Percentiles rank a stretch among this genome's conserved stretches.
phyloP scores from a whole-genome alignment of 2,797 vertebrate genomes.

The Alcedo atthis region DNA sequence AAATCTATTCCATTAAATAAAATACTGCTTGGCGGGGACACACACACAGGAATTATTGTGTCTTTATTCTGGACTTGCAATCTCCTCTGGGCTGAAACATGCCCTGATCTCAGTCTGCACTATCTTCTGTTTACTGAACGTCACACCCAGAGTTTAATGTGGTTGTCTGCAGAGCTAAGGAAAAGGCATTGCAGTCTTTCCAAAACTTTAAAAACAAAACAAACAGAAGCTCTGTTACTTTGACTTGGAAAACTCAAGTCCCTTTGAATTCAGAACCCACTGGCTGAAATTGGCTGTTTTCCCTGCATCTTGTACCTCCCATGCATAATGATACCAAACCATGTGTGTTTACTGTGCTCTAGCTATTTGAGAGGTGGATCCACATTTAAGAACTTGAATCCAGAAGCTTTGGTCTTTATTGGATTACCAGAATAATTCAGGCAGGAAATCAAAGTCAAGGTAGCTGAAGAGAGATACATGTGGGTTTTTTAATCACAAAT shows the following conservation, averaged over 20 bases:
- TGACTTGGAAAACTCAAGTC: not conserved
- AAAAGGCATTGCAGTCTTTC: conserved; percentile 23
- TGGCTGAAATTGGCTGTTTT: conserved; percentile 31
- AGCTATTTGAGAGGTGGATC: not conserved
- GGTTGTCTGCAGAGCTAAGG: conserved; percentile 26
- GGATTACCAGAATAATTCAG: conserved; percentile 31
- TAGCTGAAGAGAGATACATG: not conserved
- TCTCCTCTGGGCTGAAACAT: not conserved
- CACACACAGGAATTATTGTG: not conserved
- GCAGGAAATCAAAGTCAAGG: conserved; percentile 48
- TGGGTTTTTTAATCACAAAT: not conserved
- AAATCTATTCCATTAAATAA: not conserved
- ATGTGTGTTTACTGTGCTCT: conserved; percentile 45
- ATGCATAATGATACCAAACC: conserved; percentile 31
- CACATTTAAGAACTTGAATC: conserved; percentile 19
- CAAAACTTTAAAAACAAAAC: conserved; percentile 6
- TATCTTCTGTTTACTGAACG: conserved; percentile 5
- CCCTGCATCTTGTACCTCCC: conserved; percentile 17
- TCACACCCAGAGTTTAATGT: conserved; percentile 27
- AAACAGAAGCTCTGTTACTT: conserved; percentile 35
- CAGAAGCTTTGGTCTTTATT: conserved; percentile 42
- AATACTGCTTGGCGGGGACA: not conserved
- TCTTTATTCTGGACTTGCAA: not conserved
- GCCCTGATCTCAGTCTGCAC: not conserved
- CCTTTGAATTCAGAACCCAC: conserved; percentile 44